phyloP scores from a whole-genome alignment of 2,797 vertebrate genomes.

The Siniperca scherzeri region DNA sequence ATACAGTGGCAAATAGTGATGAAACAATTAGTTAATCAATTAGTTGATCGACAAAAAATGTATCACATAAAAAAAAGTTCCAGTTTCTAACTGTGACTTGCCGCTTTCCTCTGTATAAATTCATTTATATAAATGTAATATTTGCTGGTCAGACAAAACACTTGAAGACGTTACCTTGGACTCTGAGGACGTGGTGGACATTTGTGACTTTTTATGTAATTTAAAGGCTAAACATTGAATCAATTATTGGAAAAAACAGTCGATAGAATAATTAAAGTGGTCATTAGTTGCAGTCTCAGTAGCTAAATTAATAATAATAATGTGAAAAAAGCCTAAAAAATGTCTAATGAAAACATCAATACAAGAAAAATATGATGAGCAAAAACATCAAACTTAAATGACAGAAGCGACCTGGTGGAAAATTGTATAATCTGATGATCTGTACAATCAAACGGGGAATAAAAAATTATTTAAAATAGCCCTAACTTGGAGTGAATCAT shows the following conservation, averaged over 20 bases:
- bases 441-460: background rate
- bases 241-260: background rate
- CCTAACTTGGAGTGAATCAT: background rate
- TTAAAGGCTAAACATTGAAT: background rate
- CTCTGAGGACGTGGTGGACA: no score
- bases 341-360: background rate
- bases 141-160: background rate
- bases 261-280: background rate
- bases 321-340: background rate
- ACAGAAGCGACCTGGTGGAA: background rate
- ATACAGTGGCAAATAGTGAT: background rate
- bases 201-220: background rate
- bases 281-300: background rate
- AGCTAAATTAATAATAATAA: background rate
- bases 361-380: background rate
- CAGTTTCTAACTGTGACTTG: background rate
- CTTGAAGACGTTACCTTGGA: background rate
- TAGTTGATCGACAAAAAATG: background rate
- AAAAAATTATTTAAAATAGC: background rate
- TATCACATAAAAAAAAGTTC: background rate
- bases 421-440: background rate
- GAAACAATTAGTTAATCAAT: background rate
- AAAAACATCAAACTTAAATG: background rate
- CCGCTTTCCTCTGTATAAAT: background rate
- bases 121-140: background rate